Percentiles rank a stretch among this genome's conserved stretches.
phyloP scores from a whole-genome alignment of 2,797 vertebrate genomes.

The Tamandua tetradactyla region DNA sequence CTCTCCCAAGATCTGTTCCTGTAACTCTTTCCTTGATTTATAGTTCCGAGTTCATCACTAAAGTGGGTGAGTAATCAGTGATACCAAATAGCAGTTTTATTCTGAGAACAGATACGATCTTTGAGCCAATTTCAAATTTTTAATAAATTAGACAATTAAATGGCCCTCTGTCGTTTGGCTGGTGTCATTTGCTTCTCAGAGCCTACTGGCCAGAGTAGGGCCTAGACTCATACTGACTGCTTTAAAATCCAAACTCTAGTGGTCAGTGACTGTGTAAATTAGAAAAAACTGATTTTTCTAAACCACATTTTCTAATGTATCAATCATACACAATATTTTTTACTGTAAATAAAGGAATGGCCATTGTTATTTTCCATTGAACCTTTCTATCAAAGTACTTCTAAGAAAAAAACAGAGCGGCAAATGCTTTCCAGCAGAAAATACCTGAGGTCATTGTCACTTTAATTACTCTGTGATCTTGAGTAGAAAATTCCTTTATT shows the following conservation, averaged over 20 bases:
- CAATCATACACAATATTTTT: neutral
- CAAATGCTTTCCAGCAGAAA: neutral
- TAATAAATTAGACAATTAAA: neutral
- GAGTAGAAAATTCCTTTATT: neutral
- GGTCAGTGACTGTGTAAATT: neutral
- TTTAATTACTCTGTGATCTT: neutral
- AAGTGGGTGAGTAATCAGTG: neutral
- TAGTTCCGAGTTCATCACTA: neutral
- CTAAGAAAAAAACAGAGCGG: neutral
- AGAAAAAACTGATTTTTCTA: neutral
- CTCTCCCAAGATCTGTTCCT: neutral
- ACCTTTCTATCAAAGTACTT: neutral
- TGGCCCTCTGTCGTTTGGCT: neutral
- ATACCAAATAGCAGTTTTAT: neutral
- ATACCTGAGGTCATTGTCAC: neutral
- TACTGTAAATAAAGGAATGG: neutral
- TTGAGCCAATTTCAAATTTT: constrained; percentile 14
- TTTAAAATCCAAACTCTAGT: neutral
- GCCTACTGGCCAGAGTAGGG: neutral
- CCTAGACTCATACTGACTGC: neutral
- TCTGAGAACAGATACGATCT: neutral
- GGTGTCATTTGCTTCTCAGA: neutral
- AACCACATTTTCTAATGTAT: neutral
- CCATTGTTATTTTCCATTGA: neutral
- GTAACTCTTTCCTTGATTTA: neutral